Percentiles rank a stretch among this genome's conserved stretches.
Conservation (phyloP, 2,888 invertebrate genomes). For the Diadromus collaris region DNA sequence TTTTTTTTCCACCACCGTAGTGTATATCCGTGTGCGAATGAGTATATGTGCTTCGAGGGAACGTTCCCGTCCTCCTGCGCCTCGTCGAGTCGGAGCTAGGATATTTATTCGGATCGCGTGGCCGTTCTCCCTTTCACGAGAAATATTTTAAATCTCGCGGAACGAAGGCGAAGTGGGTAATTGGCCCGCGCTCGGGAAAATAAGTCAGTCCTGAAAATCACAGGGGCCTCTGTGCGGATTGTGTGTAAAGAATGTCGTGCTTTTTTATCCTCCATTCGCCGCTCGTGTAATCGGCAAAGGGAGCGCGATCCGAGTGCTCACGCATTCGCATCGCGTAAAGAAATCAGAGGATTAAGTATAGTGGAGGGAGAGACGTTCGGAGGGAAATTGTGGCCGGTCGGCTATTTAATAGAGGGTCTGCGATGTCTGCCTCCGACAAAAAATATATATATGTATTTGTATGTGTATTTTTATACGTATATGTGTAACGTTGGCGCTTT, state of each 20-base stretch:
- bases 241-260: slow-evolving; percentile 30
- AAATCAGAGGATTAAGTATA: slow-evolving; percentile 21
- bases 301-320: slow-evolving; percentile 9
- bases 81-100: slow-evolving; percentile 33
- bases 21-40: background rate
- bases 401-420: slow-evolving; percentile 44
- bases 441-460: too few relatives aligned
- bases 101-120: slow-evolving; percentile 65
- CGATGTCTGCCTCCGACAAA: slow-evolving; percentile 21
- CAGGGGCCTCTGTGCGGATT: slow-evolving; percentile 30
- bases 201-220: slow-evolving; percentile 47
- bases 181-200: slow-evolving; percentile 53
- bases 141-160: slow-evolving; percentile 62
- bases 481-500: background rate
- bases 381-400: slow-evolving; percentile 37
- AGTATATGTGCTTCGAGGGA: slow-evolving; percentile 52
- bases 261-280: slow-evolving; percentile 20
- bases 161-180: slow-evolving; percentile 55
- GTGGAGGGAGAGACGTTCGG: background rate
- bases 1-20: slow-evolving; percentile 49
- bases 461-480: too few relatives aligned
- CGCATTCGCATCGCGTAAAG: slow-evolving; percentile 28
- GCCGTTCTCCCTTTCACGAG: slow-evolving; percentile 48
- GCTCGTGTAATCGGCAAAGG: slow-evolving; percentile 13
- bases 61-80: slow-evolving; percentile 22